A percentile compares a stretch with the other conserved stretches of the same genome.
These are phyloP conservation scores for Zeuzera pyrina DNA, from an alignment of 2,888 invertebrate genomes.

Conservation along the genomic window DNA sequence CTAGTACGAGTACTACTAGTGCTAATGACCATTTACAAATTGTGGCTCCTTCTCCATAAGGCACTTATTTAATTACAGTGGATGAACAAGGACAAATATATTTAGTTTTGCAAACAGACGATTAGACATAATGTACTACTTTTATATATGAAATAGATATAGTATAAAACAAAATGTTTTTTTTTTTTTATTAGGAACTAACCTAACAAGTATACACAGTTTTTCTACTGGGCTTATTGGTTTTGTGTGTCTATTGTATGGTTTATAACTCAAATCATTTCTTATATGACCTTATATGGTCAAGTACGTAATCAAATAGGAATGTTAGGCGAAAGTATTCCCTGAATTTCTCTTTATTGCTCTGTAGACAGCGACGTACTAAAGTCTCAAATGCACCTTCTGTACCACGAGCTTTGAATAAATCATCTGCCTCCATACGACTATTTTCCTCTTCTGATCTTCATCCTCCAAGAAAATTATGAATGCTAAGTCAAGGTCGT, in stretches of 20 bases:
- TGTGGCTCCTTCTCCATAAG: conserved; percentile 1
- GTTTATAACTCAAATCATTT: not conserved
- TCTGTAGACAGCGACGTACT: not conserved
- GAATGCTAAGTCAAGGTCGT: no score
- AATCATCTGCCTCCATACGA: not conserved
- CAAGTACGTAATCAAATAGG: conserved; percentile 1
- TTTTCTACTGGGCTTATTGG: conserved; percentile 1
- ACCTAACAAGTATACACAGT: conserved; percentile 1
- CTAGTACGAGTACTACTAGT: no score
- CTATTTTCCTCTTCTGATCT: no score
- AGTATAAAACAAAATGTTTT: conserved; percentile 1
- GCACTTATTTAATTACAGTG: conserved; percentile 1
- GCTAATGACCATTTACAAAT: not conserved
- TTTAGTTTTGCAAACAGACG: conserved; percentile 1
- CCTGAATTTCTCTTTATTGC: conserved; percentile 3
- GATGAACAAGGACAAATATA: conserved; percentile 1
- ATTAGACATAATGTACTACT: conserved; percentile 1
- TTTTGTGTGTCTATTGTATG: conserved; percentile 1
- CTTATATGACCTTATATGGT: no score
- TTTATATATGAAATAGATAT: conserved; percentile 1
- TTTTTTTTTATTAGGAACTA: conserved; percentile 1
- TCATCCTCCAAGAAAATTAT: no score
- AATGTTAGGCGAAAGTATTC: conserved; percentile 1
- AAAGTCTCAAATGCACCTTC: conserved; percentile 6
- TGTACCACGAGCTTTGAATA: conserved; percentile 19